Evolutionary conservation across 2,888 invertebrate species (phyloP), one percentile per base, ranked within the genome.

Genomic region (Drosophila rellima): DNA sequence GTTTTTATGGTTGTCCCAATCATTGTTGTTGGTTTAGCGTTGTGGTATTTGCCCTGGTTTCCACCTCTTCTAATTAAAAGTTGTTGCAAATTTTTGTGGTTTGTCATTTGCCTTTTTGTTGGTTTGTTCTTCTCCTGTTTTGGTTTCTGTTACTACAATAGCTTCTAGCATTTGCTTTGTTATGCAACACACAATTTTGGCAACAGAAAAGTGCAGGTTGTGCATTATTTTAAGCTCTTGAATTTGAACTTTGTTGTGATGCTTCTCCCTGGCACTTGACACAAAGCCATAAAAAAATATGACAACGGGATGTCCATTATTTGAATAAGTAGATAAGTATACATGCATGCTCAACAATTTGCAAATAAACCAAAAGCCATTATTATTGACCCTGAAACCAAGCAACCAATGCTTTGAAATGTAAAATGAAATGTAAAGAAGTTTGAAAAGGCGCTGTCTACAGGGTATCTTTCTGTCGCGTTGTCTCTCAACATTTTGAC

Each of bases 31-130:
- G 37, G 50, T 63, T 35, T 56, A 18, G 54, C 44, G 37, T 15
- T 57, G 42, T 59, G 33, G 48, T 48, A 55, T 29, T 57, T 60
- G 52, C 63, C 50, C 39, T 42, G 55, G 31, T 44, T 69, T 55
- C 60, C 44, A 77, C 50, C 61, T 55, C 47, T 60, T 74, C 74
- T 84, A 82, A 82, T 83, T 82, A 82, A 82, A 82, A 82, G 78
- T 81, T 82, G 75, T 64, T 69, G 70, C 17, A 57, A 7, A 71
- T 64, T 69, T 67, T 62, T 75, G 76, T 20, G 79, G 72, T 65
- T 70, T 50, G 56, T 52, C 67, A 56, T 80, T 71, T 68, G 40
- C 57, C 54, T 42, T 50, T 48, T 67, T 51, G 51, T 63, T 65
- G 70, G 50, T 54, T 69, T 60, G 39, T 37, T 74, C 18, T 20